These are phyloP conservation scores for Zaprionus davidi DNA, from an alignment of 1,140 invertebrate species.

Conservation along the genomic window DNA sequence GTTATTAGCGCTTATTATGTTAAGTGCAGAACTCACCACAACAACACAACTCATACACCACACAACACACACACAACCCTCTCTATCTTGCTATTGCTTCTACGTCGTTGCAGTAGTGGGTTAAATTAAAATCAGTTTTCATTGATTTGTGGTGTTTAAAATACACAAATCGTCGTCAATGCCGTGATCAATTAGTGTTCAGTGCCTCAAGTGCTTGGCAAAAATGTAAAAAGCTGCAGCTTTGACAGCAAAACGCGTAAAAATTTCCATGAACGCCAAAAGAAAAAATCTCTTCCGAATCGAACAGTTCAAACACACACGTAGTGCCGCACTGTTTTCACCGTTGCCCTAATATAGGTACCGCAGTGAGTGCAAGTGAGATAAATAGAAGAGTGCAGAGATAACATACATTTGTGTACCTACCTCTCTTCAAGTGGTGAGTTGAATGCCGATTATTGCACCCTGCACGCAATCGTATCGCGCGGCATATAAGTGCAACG, in stretches of 20 bases:
- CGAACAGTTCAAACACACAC: conserved; percentile 74
- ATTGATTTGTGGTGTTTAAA: conserved; percentile 48
- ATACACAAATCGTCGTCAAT: conserved; percentile 51
- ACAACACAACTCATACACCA: conserved; percentile 10
- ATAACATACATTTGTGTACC: conserved; percentile 80
- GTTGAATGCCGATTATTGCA: conserved; percentile 79
- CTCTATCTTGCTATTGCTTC: conserved; percentile 58
- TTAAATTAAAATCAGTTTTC: conserved; percentile 60
- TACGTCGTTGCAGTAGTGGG: conserved; percentile 71
- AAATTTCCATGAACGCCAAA: conserved; percentile 66
- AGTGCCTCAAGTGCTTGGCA: conserved; percentile 61
- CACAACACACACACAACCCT: conserved; percentile 54
- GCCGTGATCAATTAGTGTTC: conserved; percentile 53
- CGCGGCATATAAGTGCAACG: conserved; percentile 59
- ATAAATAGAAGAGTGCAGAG: conserved; percentile 37
- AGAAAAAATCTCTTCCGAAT: conserved; percentile 75
- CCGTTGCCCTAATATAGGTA: conserved; percentile 54
- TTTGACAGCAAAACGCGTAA: conserved; percentile 37
- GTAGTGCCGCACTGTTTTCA: conserved; percentile 65
- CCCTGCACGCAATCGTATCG: conserved; percentile 62
- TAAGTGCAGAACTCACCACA: conserved; percentile 6
- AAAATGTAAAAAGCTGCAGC: conserved; percentile 56
- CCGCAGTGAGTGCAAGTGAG: conserved; percentile 65
- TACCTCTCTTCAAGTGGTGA: conserved; percentile 79
- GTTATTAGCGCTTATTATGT: conserved; percentile 6